Conservation (phyloP, 2,888 invertebrate species). For the Protula sp. region DNA sequence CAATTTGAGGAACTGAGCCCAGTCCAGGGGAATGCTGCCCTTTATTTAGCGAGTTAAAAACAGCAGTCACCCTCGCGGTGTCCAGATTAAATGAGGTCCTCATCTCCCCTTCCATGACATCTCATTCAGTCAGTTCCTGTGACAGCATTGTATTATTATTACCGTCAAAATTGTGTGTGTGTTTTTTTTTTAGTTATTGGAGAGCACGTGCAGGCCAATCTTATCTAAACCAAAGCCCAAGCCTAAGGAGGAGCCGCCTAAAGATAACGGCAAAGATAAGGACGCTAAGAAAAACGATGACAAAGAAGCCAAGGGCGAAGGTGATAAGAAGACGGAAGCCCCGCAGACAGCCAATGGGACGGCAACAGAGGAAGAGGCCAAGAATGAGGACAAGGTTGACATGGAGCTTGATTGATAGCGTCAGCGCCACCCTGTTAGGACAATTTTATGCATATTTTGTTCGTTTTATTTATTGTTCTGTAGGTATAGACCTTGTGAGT, state of each 20-base stretch:
- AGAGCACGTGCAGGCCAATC: constrained; percentile 63
- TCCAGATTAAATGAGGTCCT: no score
- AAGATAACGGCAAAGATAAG: constrained; percentile 40
- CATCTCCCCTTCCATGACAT: no score
- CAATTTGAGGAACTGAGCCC: no score
- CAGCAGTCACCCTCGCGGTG: no score
- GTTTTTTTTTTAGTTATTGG: constrained; percentile 56
- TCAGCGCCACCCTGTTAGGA: no score
- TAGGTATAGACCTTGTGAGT: no score
- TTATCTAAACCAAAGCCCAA: constrained; percentile 88
- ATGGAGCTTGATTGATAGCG: neutral
- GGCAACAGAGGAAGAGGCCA: neutral
- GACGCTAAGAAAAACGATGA: constrained; percentile 1
- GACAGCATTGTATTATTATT: no score
- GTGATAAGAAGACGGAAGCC: neutral
- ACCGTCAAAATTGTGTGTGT: constrained; percentile 13
- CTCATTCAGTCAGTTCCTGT: no score
- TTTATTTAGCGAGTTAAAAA: no score
- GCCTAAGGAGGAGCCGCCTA: constrained; percentile 75
- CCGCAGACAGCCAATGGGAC: neutral
- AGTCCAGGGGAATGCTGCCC: no score
- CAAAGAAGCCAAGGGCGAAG: constrained; percentile 2
- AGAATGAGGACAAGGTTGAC: neutral
- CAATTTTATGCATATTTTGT: no score
- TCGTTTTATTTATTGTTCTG: no score